phyloP scores from a whole-genome alignment of 2,888 invertebrate genomes.

The Tuberolachnus salignus region DNA sequence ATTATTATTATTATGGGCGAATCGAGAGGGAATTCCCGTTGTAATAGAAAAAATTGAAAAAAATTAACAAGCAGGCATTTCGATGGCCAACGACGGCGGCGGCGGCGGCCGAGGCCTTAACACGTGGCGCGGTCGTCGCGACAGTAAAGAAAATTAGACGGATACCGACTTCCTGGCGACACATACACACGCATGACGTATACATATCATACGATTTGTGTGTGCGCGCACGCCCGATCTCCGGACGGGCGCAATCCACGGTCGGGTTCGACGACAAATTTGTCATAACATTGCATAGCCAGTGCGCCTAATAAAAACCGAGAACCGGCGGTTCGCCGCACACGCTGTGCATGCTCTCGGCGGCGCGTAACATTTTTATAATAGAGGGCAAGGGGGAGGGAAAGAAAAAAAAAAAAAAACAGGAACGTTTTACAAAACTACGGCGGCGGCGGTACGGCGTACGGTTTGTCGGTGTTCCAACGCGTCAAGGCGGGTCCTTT shows the following conservation, averaged over 20 bases:
- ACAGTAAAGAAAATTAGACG: no score
- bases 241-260: constrained; percentile 3
- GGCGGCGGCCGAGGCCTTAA: no score
- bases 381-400: neutral
- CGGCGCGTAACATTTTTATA: constrained; percentile 18
- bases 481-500: constrained; percentile 56
- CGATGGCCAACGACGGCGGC: no score
- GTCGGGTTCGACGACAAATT: constrained; percentile 32
- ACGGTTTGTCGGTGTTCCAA: constrained; percentile 52
- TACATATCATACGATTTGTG: no score
- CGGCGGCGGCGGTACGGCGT: neutral
- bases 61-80: no score
- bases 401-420: neutral
- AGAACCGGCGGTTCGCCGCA: neutral
- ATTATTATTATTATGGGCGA: neutral
- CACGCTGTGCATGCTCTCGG: neutral
- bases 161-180: no score
- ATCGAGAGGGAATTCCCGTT: no score
- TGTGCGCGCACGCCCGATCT: neutral
- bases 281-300: constrained; percentile 50
- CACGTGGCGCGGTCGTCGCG: no score
- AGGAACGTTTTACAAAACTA: constrained; percentile 25
- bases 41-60: no score
- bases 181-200: neutral
- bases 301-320: constrained; percentile 28